Conservation (phyloP, 2,113 vertebrate species). For the Hydrolagus affinis region DNA sequence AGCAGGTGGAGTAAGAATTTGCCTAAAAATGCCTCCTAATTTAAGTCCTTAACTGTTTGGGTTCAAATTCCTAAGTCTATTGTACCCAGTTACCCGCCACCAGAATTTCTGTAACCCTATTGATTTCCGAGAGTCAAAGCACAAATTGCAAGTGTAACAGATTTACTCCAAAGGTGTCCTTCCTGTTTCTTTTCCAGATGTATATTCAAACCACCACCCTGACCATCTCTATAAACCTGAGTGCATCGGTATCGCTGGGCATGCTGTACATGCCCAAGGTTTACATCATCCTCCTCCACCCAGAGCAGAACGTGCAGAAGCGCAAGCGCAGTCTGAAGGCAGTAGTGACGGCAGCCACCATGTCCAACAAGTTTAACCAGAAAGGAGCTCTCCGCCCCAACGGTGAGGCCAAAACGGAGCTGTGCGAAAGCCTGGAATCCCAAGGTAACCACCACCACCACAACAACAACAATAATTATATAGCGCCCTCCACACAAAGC, state of each 20-base stretch:
- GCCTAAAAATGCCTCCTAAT: too few species aligned
- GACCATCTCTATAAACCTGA: constrained; percentile 92
- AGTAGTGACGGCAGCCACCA: constrained; percentile 86
- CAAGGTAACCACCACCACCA: constrained; percentile 62
- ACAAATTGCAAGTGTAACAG: neutral
- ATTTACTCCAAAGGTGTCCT: neutral
- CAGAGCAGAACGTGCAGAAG: constrained; percentile 92
- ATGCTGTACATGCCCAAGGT: constrained; percentile 98
- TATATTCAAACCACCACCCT: constrained; percentile 94
- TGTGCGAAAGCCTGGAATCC: constrained; percentile 86
- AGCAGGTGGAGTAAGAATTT: too few species aligned
- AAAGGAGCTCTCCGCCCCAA: constrained; percentile 85
- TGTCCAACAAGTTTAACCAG: constrained; percentile 95
- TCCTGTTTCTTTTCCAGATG: constrained; percentile 58
- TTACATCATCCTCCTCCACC: constrained; percentile 91
- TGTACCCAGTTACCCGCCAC: too few species aligned
- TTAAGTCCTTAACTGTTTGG: too few species aligned
- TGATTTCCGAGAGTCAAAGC: too few species aligned
- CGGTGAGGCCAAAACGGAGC: constrained; percentile 88
- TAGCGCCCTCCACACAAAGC: too few species aligned
- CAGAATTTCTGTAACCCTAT: too few species aligned
- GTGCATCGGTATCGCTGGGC: constrained; percentile 88
- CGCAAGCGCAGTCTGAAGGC: constrained; percentile 93
- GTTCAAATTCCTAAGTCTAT: too few species aligned
- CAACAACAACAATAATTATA: too few species aligned